Evolutionary conservation across 2,797 vertebrate species (phyloP), one percentile per base, ranked within the genome.

Genomic region (Xenops minutus): DNA sequence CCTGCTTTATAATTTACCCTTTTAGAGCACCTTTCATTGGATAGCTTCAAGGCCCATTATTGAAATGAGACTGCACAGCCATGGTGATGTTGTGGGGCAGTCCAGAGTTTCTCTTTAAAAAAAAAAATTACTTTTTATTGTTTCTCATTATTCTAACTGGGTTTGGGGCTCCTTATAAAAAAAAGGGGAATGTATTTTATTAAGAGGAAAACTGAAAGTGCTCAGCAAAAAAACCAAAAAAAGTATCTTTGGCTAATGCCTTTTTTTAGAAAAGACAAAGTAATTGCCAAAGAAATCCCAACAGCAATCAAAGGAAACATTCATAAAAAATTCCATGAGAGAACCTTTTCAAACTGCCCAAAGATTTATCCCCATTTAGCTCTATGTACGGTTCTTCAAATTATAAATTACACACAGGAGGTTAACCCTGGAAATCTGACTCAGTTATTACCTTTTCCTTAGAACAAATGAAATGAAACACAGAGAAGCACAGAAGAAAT

Each of bases 341-440:
- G 54, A 90, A 55, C 29, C 44, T 87, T 88, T 91, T 85, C 27
- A 26, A 81, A 62, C 48, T 93, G 73, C 85, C 61, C 58, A 30
- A 55, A 85, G 43, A 81, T 79, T 78, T 92, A 91, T 88, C 89
- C 66, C 34, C 71, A 62, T 86, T 85, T 89, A 93, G 76, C 16
- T n/a, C 79, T 27, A 29, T 0, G 1, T 30, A 72, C 69, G 27
- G 48, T 76, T 77, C 85, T 92, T 86, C 87, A 78, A 92, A 95
- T 94, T 77, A 92, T 29, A 75, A 81, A 76, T 92, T 66, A 88
- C 71, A 86, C 76, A 62, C 49, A 62, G 56, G 89, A 81, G 73
- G 67, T 82, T 88, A 90, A 82, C 91, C 80, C 59, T 87, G 81
- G 74, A 94, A 94, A 96, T 92, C 94, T 92, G 74, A 91, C 94